Evolutionary conservation across 1,140 invertebrate species (phyloP), one percentile per base, ranked within the genome.

Genomic region (Theocolax elegans): DNA sequence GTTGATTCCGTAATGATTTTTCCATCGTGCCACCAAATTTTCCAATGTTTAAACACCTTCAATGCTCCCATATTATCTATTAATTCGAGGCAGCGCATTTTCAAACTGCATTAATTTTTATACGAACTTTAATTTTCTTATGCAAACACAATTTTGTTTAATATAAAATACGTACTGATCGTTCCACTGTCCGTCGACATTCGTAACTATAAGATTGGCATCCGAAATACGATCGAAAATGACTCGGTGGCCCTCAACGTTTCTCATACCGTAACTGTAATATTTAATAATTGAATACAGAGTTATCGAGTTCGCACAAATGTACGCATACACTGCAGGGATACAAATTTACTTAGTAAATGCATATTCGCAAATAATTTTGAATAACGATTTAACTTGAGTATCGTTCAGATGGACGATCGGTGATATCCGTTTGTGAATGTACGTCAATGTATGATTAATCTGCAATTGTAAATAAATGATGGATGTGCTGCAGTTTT

Each of bases 301-400:
- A n/a, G n/a, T n/a, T n/a, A n/a, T n/a, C n/a, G n/a, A n/a, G n/a
- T n/a, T n/a, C n/a, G n/a, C n/a, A n/a, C n/a, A n/a, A n/a, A n/a
- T n/a, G n/a, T n/a, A n/a, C n/a, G n/a, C n/a, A n/a, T n/a, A n/a
- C n/a, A n/a, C n/a, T n/a, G n/a, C n/a, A n/a, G n/a, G n/a, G n/a
- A n/a, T n/a, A n/a, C n/a, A n/a, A 9, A 35, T 64, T 72, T 83
- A 84, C 82, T 79, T 74, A 73, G 60, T 58, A 44, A 84, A 83
- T 25, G 76, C 76, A 23, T 81, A 29, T 29, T 81, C 66, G 29
- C 83, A 84, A 21, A 81, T 78, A 13, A 59, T 71, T 46, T 69
- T 71, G 13, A 84, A 51, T 12, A 81, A 29, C 29, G 66, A 46
- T 21, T 71, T 31, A 1, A 46, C 48, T 54, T 83, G 76, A 0